Percentiles rank a stretch among this genome's conserved stretches.
Evolutionary conservation across 2,797 vertebrate genomes (phyloP).

Genomic region (Phrynocephalus vlangalii): DNA sequence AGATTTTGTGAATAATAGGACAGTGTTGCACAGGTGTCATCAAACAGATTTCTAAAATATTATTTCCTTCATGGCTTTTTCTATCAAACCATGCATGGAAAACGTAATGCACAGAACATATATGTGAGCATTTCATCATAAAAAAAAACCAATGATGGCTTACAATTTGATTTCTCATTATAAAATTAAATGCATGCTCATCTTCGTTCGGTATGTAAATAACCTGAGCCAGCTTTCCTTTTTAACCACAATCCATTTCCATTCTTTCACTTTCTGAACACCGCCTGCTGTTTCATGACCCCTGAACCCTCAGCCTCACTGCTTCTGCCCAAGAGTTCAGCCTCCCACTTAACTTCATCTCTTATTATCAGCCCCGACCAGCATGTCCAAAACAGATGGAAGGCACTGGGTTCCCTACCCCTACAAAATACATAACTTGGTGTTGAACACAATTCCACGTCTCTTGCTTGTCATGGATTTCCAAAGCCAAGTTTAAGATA

Average conservation of each 20-base stretch:
- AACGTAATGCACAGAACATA: neutral
- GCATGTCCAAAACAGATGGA: neutral
- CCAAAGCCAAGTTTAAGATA: too few species aligned
- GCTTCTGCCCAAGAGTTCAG: neutral
- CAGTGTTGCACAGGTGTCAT: too few species aligned
- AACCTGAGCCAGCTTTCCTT: neutral
- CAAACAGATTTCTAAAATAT: neutral
- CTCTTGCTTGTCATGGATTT: too few species aligned
- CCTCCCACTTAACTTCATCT: neutral
- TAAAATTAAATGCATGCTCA: neutral
- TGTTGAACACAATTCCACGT: too few species aligned
- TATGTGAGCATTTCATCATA: neutral
- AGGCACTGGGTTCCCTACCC: neutral
- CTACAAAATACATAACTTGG: neutral
- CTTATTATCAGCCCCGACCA: neutral
- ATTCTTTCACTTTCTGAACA: neutral
- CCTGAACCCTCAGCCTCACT: too few species aligned
- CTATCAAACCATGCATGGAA: neutral
- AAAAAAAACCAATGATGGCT: neutral
- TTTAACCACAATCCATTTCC: neutral
- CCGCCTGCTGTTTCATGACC: too few species aligned
- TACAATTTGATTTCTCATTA: neutral
- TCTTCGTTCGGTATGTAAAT: neutral
- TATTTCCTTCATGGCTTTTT: neutral
- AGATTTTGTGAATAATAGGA: neutral